Evolutionary conservation across 2,888 invertebrate species (phyloP).

Genomic region (Rotaria macrura): DNA sequence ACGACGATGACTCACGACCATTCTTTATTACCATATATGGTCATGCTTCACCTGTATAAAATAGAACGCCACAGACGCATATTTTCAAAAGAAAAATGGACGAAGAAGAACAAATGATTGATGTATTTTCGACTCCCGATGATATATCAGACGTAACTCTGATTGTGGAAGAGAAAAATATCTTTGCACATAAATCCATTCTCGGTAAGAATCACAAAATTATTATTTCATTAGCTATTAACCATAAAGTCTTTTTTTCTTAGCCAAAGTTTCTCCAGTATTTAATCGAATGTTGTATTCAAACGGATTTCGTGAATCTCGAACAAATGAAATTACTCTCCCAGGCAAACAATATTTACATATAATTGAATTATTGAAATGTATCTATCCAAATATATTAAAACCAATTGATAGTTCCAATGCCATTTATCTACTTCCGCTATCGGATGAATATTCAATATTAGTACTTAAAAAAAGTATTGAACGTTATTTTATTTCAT

Average conservation of each 20-base stretch:
- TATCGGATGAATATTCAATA: neutral
- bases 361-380: neutral
- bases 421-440: neutral
- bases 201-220: neutral
- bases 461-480: neutral
- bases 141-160: neutral
- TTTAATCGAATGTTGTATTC: neutral
- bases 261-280: neutral
- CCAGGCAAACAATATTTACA: neutral
- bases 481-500: neutral
- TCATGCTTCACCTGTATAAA: neutral
- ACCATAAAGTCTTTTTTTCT: neutral
- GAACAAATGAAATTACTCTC: neutral
- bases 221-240: neutral
- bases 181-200: neutral
- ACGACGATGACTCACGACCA: neutral
- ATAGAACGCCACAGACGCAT: neutral
- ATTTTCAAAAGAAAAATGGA: neutral
- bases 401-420: neutral
- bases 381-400: neutral
- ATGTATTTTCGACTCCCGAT: neutral
- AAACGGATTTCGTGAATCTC: neutral
- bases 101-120: neutral
- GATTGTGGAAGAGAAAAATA: neutral
- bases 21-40: neutral